A percentile compares a stretch with the other conserved stretches of the same genome.
Evolutionary conservation across 2,113 vertebrate genomes (phyloP).

Genomic region (Silurus glanis): DNA sequence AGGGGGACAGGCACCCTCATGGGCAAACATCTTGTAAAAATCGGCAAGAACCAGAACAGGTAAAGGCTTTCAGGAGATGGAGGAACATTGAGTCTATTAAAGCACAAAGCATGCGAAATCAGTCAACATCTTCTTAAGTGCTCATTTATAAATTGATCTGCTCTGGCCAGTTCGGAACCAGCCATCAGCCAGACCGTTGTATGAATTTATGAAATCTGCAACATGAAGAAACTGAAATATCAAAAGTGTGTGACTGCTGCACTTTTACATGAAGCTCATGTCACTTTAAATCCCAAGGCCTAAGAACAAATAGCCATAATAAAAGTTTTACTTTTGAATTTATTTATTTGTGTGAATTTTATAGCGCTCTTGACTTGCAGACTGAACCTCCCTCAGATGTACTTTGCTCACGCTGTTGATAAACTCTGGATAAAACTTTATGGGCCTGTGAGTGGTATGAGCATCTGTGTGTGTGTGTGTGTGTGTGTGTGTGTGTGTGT

Average conservation of each 20-base stretch:
- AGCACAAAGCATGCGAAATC: conserved; percentile 1
- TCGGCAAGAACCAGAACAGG: conserved; percentile 58
- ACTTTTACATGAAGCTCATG: conserved; percentile 43
- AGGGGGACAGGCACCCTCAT: conserved; percentile 61
- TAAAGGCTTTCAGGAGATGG: conserved; percentile 47
- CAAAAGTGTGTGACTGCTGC: conserved; percentile 5
- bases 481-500: not conserved
- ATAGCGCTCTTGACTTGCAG: conserved; percentile 56
- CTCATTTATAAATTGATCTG: not conserved
- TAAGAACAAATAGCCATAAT: conserved; percentile 53
- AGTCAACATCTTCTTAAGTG: not conserved
- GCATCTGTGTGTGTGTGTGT: conserved; percentile 12
- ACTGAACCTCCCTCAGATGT: conserved; percentile 67
- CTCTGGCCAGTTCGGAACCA: not conserved
- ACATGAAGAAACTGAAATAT: conserved; percentile 10
- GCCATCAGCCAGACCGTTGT: not conserved
- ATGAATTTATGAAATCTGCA: conserved; percentile 10
- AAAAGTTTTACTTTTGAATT: conserved; percentile 61
- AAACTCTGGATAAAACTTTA: conserved; percentile 70
- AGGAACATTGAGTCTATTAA: conserved; percentile 54
- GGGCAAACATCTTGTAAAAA: conserved; percentile 67
- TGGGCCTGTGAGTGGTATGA: conserved; percentile 57
- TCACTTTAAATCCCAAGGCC: conserved; percentile 50
- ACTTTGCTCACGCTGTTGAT: conserved; percentile 62
- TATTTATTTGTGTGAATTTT: conserved; percentile 60